Evolutionary conservation across 92 coral and sea anemone genomes (phyloP).

Genomic region (Porites divaricata): DNA sequence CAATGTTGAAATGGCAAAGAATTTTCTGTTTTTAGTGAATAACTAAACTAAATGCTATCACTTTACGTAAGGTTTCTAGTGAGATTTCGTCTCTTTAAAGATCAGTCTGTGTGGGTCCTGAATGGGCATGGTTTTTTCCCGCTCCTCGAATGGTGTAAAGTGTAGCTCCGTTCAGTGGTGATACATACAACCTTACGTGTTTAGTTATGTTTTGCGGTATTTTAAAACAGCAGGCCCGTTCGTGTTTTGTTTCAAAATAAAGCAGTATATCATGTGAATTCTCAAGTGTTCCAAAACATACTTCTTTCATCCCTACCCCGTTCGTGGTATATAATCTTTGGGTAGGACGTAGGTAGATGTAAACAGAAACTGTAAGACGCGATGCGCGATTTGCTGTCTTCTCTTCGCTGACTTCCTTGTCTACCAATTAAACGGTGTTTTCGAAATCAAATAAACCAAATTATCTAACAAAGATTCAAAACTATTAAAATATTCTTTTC

Average conservation of each 20-base stretch:
- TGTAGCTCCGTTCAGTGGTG: background rate
- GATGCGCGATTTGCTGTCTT: conserved; percentile 15
- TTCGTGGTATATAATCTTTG: background rate
- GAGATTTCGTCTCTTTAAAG: background rate
- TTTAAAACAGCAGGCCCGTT: conserved; percentile 19
- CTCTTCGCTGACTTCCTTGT: background rate
- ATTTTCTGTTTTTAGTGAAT: conserved; percentile 13
- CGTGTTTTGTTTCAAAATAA: conserved; percentile 12
- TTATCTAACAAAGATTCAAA: conserved; percentile 4
- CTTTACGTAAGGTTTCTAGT: conserved; percentile 22
- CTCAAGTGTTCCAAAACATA: conserved; percentile 13
- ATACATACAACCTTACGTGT: background rate
- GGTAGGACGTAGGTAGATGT: conserved; percentile 11
- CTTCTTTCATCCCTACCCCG: conserved; percentile 15
- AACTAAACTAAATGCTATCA: conserved; percentile 3
- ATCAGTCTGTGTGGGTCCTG: background rate
- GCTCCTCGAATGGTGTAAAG: background rate
- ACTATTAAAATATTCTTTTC: background rate
- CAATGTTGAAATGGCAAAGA: conserved; percentile 12
- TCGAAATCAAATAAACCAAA: background rate
- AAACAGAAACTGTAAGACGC: conserved; percentile 36
- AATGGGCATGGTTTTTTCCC: background rate
- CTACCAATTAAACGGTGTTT: conserved; percentile 8
- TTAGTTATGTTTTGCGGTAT: background rate
- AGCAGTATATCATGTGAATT: conserved; percentile 2